These are phyloP conservation scores for Ictalurus furcatus DNA, from an alignment of 2,113 vertebrate genomes.

Conservation along the genomic window DNA sequence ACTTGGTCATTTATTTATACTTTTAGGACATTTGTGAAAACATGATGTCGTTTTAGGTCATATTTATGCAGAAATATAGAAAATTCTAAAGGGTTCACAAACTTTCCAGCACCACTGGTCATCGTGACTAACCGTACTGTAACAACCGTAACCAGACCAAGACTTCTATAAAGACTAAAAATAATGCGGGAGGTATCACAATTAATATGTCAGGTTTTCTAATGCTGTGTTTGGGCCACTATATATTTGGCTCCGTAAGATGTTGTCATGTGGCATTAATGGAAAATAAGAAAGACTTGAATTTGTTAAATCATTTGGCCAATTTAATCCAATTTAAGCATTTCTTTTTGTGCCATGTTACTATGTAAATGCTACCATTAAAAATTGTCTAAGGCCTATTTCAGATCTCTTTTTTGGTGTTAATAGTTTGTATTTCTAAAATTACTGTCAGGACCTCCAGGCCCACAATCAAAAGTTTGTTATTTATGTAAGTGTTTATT, in stretches of 20 bases:
- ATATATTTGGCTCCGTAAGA: not conserved
- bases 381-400: not conserved
- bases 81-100: too few relatives aligned
- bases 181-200: not conserved
- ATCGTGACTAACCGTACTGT: not conserved
- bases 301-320: not conserved
- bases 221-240: not conserved
- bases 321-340: not conserved
- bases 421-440: not conserved
- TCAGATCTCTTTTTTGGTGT: not conserved
- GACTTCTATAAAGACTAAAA: not conserved
- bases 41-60: too few relatives aligned
- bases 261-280: not conserved
- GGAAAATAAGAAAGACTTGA: not conserved
- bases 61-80: too few relatives aligned
- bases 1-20: too few relatives aligned
- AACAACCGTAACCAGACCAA: not conserved
- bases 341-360: not conserved
- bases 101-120: too few relatives aligned
- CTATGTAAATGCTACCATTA: not conserved
- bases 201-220: not conserved
- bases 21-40: too few relatives aligned
- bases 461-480: not conserved
- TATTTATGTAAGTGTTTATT: slow-evolving; percentile 5
- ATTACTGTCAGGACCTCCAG: not conserved